Evolutionary conservation across 2,113 vertebrate species (phyloP).

Genomic region (Cinclus mexicanus): DNA sequence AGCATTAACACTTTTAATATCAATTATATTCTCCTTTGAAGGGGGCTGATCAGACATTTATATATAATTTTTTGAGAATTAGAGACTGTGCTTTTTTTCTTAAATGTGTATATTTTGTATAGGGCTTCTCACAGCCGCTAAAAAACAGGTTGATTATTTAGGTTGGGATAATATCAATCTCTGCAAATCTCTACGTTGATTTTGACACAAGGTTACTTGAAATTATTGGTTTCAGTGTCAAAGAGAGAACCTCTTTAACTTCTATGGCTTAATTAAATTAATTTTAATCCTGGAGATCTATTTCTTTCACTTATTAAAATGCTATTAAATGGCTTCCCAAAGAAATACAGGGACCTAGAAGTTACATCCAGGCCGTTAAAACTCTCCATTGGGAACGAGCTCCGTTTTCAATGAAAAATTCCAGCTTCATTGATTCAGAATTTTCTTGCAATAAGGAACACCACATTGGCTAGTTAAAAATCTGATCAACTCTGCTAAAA

Average conservation of each 20-base stretch:
- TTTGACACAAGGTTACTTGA: not conserved
- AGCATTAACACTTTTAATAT: not conserved
- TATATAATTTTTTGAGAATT: not conserved
- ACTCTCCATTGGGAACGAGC: accelerated
- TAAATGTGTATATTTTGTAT: accelerated
- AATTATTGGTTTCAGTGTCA: not conserved
- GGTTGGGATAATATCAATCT: not conserved
- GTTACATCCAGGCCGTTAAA: not conserved
- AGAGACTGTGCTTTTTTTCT: not conserved
- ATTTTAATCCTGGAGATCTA: not conserved
- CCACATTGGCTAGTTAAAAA: not conserved
- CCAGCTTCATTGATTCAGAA: not conserved
- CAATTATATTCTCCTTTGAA: not conserved
- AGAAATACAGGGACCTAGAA: not conserved
- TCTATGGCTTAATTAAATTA: not conserved
- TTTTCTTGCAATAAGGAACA: not conserved
- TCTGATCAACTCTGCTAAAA: not conserved
- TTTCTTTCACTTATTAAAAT: not conserved
- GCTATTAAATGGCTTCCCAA: not conserved
- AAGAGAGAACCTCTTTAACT: not conserved
- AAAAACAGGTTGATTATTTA: not conserved
- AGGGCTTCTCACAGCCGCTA: not conserved
- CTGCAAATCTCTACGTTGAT: not conserved
- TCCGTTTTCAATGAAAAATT: not conserved
- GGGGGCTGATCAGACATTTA: not conserved